Base-by-base conservation (phyloP, 2,888 invertebrate species). In the Oegoconia quadripuncta region DNA sequence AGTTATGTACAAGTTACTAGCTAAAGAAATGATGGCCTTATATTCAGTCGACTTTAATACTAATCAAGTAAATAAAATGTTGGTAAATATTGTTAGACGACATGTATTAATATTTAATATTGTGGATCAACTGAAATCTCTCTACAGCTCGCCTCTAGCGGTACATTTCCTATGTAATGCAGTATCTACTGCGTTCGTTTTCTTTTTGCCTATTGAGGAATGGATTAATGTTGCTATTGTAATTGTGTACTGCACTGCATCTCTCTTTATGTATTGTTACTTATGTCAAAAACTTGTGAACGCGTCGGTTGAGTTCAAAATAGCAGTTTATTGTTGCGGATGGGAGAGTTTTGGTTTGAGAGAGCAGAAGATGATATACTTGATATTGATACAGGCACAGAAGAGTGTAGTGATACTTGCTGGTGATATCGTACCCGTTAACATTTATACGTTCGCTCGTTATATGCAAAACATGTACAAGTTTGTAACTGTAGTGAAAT, bases 231-330 rank as follows among this genome's bases (percentile, higher is more conserved):
- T 76, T 33, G 53, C 69, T 18, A 75, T 82, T 0, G 54, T 83
- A 4, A 34, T 76, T 1, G 42, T 69, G 3, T 84, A 80, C 37
- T 77, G 81, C 39, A 68, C 76, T 36, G 26, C 74, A 1, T 66
- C 72, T 0, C 81, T 80, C 45, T 84, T 84, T 41, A 47, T 84
- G 13, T 84, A 84, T 41, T 83, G 82, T 46, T 77, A 69, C 25
- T 57, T 83, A 1, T 68, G 84, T 44, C 86, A 86, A 44, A 59
- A 59, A 18, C 44, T 84, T 42, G 70, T 74, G 2, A 72, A 80
- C 40, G 74, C 77, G 3, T 67, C 83, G 0, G 76, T 77, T 42
- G 37, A 42, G 2, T 84, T 81, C 29, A 80, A 76, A 41, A 63
- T 44, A 3, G 64, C 80, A 0, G 68, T 82, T 0, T 84, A 82